Base-by-base conservation (phyloP, 2,797 vertebrate species). In the Gymnothorax javanicus region DNA sequence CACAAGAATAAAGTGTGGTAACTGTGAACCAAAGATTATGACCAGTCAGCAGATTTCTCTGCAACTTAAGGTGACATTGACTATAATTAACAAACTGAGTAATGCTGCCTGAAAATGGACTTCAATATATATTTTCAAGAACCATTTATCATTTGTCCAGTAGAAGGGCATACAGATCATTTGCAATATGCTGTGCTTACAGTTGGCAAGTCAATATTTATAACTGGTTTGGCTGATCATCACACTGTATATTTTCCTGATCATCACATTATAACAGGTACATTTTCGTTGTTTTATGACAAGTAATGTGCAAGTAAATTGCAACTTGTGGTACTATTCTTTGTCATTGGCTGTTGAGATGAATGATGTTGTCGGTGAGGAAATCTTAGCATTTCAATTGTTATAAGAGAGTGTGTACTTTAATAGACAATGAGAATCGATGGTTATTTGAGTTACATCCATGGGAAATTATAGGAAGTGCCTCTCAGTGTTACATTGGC, bases 91-190 rank as follows among this genome's bases (percentile, higher is more conserved):
- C 0, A 25, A 69, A 25, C 25, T 69, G 64, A n/a, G 25, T 69
- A 69, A 69, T 69, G 64, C 64, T n/a, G n/a, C 64, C 64, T 69
- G 64, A 69, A 69, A n/a, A 69, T 69, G n/a, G 23, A 69, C n/a
- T 67, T 13, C 2, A n/a, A 69, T n/a, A 69, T 69, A 25, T 69
- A 69, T n/a, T 69, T n/a, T n/a, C 25, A 69, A 69, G 64, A 69
- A 69, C 7, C 64, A 69, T 69, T 69, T 2, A 69, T 69, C n/a
- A 8, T 69, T n/a, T 69, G 64, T 69, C 23, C n/a, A 69, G 64
- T n/a, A n/a, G 1, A 69, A 69, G 64, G 64, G 7, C 64, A 25
- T n/a, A 69, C 64, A 69, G 23, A 25, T 69, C 23, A n/a, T 69
- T 69, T 69, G 64, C 64, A 23, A 17, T 60, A 17, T 60, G 59